Evolutionary conservation across 2,113 vertebrate species (phyloP), one percentile per base, ranked within the genome.

Genomic region (Odontophorus gujanensis): DNA sequence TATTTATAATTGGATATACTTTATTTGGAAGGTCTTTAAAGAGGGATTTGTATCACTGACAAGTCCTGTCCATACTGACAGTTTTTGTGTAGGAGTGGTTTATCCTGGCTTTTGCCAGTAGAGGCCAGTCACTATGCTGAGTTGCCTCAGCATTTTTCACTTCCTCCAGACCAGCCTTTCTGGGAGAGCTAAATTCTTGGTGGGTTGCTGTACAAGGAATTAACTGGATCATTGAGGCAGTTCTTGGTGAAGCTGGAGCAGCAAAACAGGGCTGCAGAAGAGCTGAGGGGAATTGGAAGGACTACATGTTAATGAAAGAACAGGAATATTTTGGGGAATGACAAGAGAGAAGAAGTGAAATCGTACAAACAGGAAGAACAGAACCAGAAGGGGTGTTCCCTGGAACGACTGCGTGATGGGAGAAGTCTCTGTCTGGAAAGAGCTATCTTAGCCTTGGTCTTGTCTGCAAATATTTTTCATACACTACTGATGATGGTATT

Each of bases 271-370:
- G 28, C 5, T 71, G 28, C 61, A 74, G 55, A 17, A 9, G 7
- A 71, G 13, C 17, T 1, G 4, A 47, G 17, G 48, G 50, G 66
- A 74, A 67, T 21, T 7, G 32, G 26, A 51, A 25, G 32, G 11
- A 40, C 40, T 55, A 15, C 38, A 62, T 34, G 12, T 73, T 40
- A 61, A 48, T 8, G 42, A 75, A 81, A 75, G 30, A 9, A 47
- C 22, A 13, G 50, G 36, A 90, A 83, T 11, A 6, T 74, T 67
- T 48, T 32, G 34, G 24, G 26, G 43, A 77, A 65, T 20, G 14
- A 11, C 0, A 0, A n/a, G n/a, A 92, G 15, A 79, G 50, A 90
- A 65, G 75, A 95, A 96, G 76, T 71, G 92, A 94, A 90, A 93
- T 51, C 8, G 6, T 21, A 16, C 50, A 57, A 77, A 59, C 66